A percentile compares a stretch with the other conserved stretches of the same genome.
These are phyloP conservation scores for Muscicapa comitata DNA, from an alignment of 2,797 vertebrate genomes.

Conservation along the genomic window DNA sequence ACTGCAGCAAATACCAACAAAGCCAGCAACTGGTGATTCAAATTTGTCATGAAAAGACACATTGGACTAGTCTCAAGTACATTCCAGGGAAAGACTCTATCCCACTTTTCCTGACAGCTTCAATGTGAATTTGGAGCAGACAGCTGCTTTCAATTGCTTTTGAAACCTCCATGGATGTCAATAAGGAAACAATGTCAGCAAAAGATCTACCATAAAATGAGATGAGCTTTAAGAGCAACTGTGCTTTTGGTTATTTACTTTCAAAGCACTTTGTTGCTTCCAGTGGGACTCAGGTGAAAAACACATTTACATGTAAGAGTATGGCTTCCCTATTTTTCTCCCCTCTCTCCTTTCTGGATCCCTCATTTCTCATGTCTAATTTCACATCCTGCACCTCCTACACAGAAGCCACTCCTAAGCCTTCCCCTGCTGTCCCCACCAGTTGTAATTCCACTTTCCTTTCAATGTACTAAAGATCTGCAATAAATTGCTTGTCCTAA, in stretches of 20 bases:
- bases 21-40: neutral
- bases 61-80: neutral
- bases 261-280: neutral
- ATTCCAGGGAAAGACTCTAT: neutral
- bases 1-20: neutral
- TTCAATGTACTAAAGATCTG: neutral
- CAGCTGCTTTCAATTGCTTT: conserved; percentile 19
- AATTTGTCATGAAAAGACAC: neutral
- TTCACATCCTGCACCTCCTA: neutral
- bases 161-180: neutral
- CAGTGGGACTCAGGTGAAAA: neutral
- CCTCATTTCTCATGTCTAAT: neutral
- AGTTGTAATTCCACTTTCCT: neutral
- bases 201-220: neutral
- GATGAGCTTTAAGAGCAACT: neutral
- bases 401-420: neutral
- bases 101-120: neutral
- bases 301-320: neutral
- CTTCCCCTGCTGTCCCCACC: neutral
- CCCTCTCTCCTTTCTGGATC: neutral
- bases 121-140: neutral
- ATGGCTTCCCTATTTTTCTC: neutral
- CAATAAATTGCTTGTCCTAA: neutral
- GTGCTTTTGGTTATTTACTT: neutral
- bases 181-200: neutral